Base-by-base conservation (phyloP, 2,888 invertebrate genomes). In the Heliothis peltigera region DNA sequence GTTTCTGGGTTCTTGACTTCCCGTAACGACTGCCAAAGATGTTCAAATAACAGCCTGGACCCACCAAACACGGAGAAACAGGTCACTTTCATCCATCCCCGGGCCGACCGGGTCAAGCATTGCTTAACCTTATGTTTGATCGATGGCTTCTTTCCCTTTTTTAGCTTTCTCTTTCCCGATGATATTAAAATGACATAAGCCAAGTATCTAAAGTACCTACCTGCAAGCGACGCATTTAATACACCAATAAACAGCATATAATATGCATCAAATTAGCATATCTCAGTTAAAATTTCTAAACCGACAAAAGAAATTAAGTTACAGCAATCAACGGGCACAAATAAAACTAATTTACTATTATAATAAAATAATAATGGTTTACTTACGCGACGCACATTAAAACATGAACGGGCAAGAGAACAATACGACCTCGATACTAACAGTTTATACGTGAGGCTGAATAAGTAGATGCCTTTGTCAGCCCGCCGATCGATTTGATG, bases 401-500 rank as follows among this genome's bases (percentile, higher is more conserved):
- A 83, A 61, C 25, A 63, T 84, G 85, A 85, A 84, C 79, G 75
- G 61, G 60, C 70, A 82, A 81, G 75, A 75, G 80, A 71, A 86
- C 86, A 88, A 86, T 82, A 70, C 75, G 71, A 74, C 71, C 69
- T 58, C 58, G 75, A 73, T 64, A 65, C 75, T 62, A 70, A 80
- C 82, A 77, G 79, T 72, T 69, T 49, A 73, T 66, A 79, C 88
- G 88, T 88, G 88, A 71, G 83, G 84, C 80, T 77, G 89, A 89
- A 88, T 90, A 89, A 87, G 77, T 81, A 75, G 77, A 56, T 70
- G 72, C 80, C 84, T 86, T 87, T 88, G 84, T 84, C 84, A 79
- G 65, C 56, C 44, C 77, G 79, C 83, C 86, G 87, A 82, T 87
- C 82, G 85, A 84, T 82, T 87, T 81, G 85, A 84, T 82, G 84